Evolutionary conservation across 2,888 invertebrate species (phyloP), one percentile per base, ranked within the genome.

Genomic region (Stenurella melanura): DNA sequence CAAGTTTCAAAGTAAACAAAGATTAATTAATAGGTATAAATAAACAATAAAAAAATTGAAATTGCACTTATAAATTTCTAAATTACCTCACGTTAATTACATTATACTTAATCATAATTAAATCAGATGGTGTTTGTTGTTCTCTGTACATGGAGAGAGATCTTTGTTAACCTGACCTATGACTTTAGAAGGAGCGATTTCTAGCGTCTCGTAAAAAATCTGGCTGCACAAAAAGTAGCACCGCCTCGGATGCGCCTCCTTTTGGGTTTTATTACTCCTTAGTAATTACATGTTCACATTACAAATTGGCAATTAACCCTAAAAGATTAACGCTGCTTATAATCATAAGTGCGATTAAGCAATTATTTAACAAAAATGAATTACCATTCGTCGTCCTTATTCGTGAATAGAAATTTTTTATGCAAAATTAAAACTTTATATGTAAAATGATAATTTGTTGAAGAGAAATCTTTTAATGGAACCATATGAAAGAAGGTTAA

Each of bases 91-190:
- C 66, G 19, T 68, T 56, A 56, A 68, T 61, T 61, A 30, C 61
- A 61, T 61, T 61, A 61, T 30, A 30, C 50, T 68, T 68, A 68
- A 68, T 68, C 26, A 26, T 54, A 68, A 30, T 54, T 54, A 56
- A 50, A 66, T 66, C 50, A 50, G 50, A 66, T 15, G 66, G 66
- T 38, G 61, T 34, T 18, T 30, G 34, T 34, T 34, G 34, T 17
- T 63, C 17, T 63, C 61, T 63, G 17, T 63, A 63, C 61, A 63
- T 63, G 61, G 61, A 63, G 61, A 63, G 61, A 63, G 61, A 63
- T 63, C 61, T 63, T 17, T 63, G 61, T 34, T 63, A 34, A 11
- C 3, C 17, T 17, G 34, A 63, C 61, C 61, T 63, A 34, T 63
- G 61, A 63, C 61, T 34, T 26, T 34, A 18, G 34, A 34, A 63